Conservation (phyloP, 2,113 vertebrate species). For the Menidia beryllina region DNA sequence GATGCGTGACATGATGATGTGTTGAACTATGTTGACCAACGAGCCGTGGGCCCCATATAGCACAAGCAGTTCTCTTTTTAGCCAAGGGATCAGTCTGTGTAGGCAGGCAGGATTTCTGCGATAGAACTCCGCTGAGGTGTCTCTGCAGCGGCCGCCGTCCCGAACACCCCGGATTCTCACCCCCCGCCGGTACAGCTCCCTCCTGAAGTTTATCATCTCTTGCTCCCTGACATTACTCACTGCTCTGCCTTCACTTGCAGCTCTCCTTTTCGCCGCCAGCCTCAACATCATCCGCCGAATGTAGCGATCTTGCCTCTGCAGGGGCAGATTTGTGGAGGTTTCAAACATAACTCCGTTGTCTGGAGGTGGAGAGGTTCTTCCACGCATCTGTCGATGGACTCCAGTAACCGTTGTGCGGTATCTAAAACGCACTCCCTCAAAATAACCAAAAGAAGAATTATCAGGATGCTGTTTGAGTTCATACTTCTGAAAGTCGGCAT, state of each 20-base stretch:
- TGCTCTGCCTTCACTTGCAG: constrained; percentile 81
- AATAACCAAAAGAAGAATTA: constrained; percentile 84
- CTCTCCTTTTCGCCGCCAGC: constrained; percentile 83
- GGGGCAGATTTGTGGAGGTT: constrained; percentile 58
- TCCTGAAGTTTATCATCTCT: constrained; percentile 92
- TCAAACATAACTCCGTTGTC: constrained; percentile 90
- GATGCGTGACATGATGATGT: constrained; percentile 93
- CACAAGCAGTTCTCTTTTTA: constrained; percentile 91
- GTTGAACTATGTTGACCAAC: constrained; percentile 91
- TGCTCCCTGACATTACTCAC: constrained; percentile 85
- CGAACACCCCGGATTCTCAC: constrained; percentile 86
- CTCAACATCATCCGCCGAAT: constrained; percentile 86
- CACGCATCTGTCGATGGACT: constrained; percentile 70
- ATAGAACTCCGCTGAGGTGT: constrained; percentile 93
- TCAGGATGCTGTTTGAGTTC: constrained; percentile 84
- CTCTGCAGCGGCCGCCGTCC: constrained; percentile 89
- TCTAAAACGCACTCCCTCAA: constrained; percentile 87
- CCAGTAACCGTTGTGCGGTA: constrained; percentile 91
- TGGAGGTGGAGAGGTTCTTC: constrained; percentile 82
- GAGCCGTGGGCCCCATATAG: constrained; percentile 91
- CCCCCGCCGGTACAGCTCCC: constrained; percentile 90
- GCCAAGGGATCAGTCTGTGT: constrained; percentile 92
- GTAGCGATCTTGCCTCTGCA: constrained; percentile 74
- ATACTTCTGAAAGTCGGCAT: constrained; percentile 92
- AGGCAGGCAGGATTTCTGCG: constrained; percentile 92